Evolutionary conservation across 2,113 vertebrate species (phyloP).

Genomic region (Corythornis cristatus): DNA sequence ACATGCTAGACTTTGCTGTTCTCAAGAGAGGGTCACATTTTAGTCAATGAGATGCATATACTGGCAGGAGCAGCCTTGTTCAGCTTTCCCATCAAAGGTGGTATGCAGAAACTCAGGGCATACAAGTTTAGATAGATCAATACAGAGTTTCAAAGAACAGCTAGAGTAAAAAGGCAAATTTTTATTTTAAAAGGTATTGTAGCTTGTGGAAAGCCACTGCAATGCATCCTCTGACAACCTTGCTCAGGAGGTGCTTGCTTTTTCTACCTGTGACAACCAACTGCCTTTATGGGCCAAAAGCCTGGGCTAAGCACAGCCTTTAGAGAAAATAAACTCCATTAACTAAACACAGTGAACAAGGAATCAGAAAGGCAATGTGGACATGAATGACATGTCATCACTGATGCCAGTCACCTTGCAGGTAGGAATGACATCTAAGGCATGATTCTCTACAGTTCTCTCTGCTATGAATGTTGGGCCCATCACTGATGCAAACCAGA

Average conservation of each 20-base stretch:
- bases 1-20: background rate
- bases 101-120: background rate
- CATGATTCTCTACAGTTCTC: background rate
- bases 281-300: background rate
- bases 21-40: background rate
- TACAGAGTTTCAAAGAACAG: background rate
- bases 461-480: background rate
- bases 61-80: background rate
- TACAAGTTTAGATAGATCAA: background rate
- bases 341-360: background rate
- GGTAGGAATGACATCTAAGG: background rate
- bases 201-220: background rate
- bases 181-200: background rate
- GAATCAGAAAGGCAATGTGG: background rate
- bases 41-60: background rate
- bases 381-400: background rate
- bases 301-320: background rate
- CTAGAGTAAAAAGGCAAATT: background rate
- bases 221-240: fast-evolving
- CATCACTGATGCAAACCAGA: background rate
- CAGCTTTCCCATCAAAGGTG: background rate
- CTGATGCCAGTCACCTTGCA: background rate
- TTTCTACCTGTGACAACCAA: background rate
- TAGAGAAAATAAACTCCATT: background rate
- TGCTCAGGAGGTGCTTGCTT: background rate